phyloP scores from a whole-genome alignment of 2,888 invertebrate species.

The Clanis bilineata region DNA sequence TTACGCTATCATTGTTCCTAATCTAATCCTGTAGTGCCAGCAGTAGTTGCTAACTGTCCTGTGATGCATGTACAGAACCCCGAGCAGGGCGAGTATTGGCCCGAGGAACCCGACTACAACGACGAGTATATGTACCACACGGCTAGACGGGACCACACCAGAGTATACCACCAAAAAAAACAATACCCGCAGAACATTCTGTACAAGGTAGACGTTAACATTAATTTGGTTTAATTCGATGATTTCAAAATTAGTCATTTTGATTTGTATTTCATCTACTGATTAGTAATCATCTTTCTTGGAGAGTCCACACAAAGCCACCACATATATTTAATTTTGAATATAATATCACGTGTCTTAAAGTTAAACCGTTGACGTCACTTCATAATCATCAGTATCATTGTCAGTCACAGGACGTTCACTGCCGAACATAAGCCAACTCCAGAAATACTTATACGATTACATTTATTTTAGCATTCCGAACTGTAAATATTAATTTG shows the following conservation, averaged over 20 bases:
- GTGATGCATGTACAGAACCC: conserved; percentile 66
- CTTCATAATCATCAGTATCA: no score
- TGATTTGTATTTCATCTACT: not conserved
- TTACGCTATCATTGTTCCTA: not conserved
- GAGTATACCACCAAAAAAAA: conserved; percentile 77
- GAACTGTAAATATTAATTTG: not conserved
- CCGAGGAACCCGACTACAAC: conserved; percentile 73
- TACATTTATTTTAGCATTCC: not conserved
- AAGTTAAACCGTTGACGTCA: no score
- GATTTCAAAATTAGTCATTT: not conserved
- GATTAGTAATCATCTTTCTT: no score
- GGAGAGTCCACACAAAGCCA: no score
- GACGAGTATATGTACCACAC: conserved; percentile 81
- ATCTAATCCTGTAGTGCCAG: conserved; percentile 36
- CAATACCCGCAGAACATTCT: conserved; percentile 79
- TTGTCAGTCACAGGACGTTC: no score
- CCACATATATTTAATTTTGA: no score
- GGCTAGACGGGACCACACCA: conserved; percentile 70
- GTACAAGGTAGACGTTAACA: conserved; percentile 65
- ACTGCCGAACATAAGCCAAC: no score
- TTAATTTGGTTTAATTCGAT: not conserved
- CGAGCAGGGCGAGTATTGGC: conserved; percentile 70
- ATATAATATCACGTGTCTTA: no score
- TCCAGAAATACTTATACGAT: not conserved
- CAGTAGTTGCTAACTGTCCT: conserved; percentile 63